Percentiles rank a stretch among this genome's conserved stretches.
Evolutionary conservation across 2,888 invertebrate genomes (phyloP).

Genomic region (Ecdyonurus torrentis): DNA sequence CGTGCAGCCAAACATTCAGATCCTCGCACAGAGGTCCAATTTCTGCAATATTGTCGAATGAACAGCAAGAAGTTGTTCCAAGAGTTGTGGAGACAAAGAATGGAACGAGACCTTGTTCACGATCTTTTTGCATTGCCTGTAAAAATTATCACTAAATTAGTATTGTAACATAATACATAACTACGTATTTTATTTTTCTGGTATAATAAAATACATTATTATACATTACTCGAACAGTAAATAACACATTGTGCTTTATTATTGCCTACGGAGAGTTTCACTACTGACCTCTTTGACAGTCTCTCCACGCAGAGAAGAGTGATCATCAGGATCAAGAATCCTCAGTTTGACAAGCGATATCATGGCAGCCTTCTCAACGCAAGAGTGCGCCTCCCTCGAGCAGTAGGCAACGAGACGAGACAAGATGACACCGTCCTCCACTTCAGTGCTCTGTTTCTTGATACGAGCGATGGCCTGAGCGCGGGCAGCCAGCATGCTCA

Average conservation of each 20-base stretch:
- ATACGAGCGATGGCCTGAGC: slow-evolving; percentile 48
- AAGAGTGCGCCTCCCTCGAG: slow-evolving; percentile 55
- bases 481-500: slow-evolving; percentile 59
- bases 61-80: slow-evolving; percentile 68
- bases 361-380: slow-evolving; percentile 63
- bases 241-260: too few species aligned
- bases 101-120: slow-evolving; percentile 55
- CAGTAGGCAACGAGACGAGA: slow-evolving; percentile 62
- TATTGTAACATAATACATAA: too few species aligned
- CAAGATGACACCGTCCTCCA: slow-evolving; percentile 49
- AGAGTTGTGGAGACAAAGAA: slow-evolving; percentile 70
- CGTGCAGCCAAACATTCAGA: slow-evolving; percentile 65
- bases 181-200: not conserved
- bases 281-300: not conserved
- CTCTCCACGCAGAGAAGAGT: slow-evolving; percentile 42
- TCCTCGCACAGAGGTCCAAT: slow-evolving; percentile 54
- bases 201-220: too few species aligned
- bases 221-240: too few species aligned
- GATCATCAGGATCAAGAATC: slow-evolving; percentile 52
- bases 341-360: slow-evolving; percentile 55
- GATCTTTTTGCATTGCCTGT: slow-evolving; percentile 49
- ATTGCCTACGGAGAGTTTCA: too few species aligned
- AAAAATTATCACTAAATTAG: not conserved
- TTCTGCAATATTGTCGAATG: slow-evolving; percentile 66
- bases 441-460: slow-evolving; percentile 30